Base-by-base conservation (phyloP, 2,113 vertebrate species). In the Lagopus leucura region DNA sequence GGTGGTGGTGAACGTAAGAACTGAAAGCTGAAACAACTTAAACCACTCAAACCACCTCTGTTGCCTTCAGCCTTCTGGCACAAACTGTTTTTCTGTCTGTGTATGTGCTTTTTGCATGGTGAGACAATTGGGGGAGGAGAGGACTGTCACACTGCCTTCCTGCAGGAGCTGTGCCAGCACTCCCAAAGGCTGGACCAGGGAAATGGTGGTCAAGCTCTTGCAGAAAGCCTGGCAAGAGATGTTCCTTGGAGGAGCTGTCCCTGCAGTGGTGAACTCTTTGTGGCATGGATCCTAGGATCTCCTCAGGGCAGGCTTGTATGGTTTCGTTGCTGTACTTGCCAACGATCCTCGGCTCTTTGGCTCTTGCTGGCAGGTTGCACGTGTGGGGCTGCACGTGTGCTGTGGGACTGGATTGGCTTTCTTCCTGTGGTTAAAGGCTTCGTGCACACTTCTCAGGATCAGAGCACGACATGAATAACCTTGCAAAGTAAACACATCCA, bases 401-500 rank as follows among this genome's bases (percentile, higher is more conserved):
- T 8, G 4, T 0, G 1, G 89, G 65, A 45, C 89, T 64, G 38
- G 70, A 88, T 84, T 92, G 89, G 4, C 71, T 82, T 77, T 90
- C 91, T 92, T 95, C 89, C 86, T 95, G 87, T 91, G 94, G 84
- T 90, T 79, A 84, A 90, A 92, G 82, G 71, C 77, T 83, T 38
- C 93, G 42, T 0, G 5, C 43, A 17, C 34, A 22, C 69, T 72
- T 52, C 80, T 82, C 40, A 74, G 94, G 86, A 80, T 94, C 40
- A 21, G 66, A 85, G 72, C 78, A 61, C 54, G 85, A 66, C 5
- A 25, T 0, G n/a, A 97, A 95, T 90, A 96, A 79, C 91, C 90
- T 86, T 21, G 75, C 69, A 95, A 89, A 70, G 93, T 90, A 93
- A 94, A 96, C 96, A 85, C 76, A 92, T 90, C 96, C 97, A 95